Evolutionary conservation across 1,140 invertebrate genomes (phyloP).

Genomic region (Polyergus mexicanus): DNA sequence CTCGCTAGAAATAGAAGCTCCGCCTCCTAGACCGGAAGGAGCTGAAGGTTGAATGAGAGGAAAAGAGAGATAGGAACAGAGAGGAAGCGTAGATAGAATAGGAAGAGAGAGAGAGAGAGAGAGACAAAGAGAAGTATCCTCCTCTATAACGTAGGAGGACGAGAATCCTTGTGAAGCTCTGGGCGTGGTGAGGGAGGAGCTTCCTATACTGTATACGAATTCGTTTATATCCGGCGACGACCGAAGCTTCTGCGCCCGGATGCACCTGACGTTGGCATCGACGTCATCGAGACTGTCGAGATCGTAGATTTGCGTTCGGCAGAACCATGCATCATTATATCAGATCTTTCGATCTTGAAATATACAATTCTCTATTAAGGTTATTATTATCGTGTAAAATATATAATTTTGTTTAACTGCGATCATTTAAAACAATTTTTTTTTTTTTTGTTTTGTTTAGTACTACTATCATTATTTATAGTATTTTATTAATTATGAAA

Average conservation of each 20-base stretch:
- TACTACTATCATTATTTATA: neutral
- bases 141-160: conserved; percentile 62
- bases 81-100: neutral
- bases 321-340: neutral
- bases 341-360: neutral
- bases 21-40: conserved; percentile 81
- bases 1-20: conserved; percentile 84
- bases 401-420: neutral
- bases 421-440: neutral
- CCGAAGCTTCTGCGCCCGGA: conserved; percentile 62
- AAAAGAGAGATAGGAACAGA: conserved; percentile 14
- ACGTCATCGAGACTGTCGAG: neutral
- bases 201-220: conserved; percentile 73
- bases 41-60: conserved; percentile 54
- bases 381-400: neutral
- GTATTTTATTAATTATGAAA: neutral
- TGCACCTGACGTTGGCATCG: conserved; percentile 50
- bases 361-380: neutral
- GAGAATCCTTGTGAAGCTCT: conserved; percentile 72
- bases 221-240: conserved; percentile 75
- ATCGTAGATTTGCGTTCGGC: conserved; percentile 19
- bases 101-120: conserved; percentile 24
- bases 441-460: neutral
- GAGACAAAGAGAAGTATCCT: conserved; percentile 68
- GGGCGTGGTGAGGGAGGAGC: conserved; percentile 84